phyloP scores from a whole-genome alignment of 2,113 vertebrate species.

The Aramus guarauna region DNA sequence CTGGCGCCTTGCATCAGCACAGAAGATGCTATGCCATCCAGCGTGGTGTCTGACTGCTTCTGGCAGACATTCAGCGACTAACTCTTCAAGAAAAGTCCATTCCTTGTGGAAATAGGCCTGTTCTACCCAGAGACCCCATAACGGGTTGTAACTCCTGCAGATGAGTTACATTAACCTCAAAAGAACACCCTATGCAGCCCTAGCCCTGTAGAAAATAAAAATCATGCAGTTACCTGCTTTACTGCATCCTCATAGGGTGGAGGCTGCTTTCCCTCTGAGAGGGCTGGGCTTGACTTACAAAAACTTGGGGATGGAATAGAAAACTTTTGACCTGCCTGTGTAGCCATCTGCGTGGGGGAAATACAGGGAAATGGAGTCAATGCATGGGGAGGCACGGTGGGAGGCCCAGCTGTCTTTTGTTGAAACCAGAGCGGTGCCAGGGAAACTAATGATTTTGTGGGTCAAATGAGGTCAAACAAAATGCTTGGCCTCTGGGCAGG shows the following conservation, averaged over 20 bases:
- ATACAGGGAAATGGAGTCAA: constrained; percentile 61
- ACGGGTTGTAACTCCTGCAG: neutral
- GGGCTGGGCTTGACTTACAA: constrained; percentile 84
- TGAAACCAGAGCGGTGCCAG: neutral
- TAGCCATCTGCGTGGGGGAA: constrained; percentile 84
- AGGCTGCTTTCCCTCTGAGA: constrained; percentile 87
- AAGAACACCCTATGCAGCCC: neutral
- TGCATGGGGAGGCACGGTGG: rapidly evolving
- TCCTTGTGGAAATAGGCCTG: neutral
- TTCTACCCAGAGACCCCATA: neutral
- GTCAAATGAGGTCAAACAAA: neutral
- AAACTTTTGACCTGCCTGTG: constrained; percentile 85
- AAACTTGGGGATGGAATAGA: constrained; percentile 82
- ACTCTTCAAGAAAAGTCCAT: neutral
- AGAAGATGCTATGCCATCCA: neutral
- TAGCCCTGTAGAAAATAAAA: neutral
- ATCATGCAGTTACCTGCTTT: constrained; percentile 83
- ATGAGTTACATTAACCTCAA: neutral
- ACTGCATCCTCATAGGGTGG: constrained; percentile 94
- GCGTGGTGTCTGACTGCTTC: neutral
- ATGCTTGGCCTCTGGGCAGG: neutral
- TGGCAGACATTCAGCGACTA: neutral
- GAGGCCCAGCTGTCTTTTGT: neutral
- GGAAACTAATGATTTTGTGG: neutral
- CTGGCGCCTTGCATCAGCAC: neutral